Evolutionary conservation across 2,888 invertebrate genomes (phyloP).

Genomic region (Tribolium freemani): DNA sequence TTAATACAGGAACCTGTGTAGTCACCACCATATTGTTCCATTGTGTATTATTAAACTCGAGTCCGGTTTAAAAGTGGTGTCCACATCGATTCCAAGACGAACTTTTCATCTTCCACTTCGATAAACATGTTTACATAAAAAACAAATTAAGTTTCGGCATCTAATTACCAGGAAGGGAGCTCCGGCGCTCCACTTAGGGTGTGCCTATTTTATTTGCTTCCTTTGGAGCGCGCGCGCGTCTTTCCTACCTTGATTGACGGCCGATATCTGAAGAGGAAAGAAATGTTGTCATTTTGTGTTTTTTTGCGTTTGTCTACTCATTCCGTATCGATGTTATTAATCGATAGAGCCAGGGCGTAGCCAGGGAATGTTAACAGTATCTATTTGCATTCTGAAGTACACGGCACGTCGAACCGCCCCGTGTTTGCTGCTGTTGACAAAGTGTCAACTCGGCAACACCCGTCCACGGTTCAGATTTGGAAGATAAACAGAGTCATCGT

Average conservation of each 20-base stretch:
- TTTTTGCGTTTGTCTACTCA: slow-evolving; percentile 33
- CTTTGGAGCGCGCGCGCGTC: slow-evolving; percentile 15
- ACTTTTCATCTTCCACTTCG: slow-evolving; percentile 3
- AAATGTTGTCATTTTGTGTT: slow-evolving; percentile 35
- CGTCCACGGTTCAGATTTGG: slow-evolving; percentile 56
- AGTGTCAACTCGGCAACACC: slow-evolving; percentile 57
- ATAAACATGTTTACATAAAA: slow-evolving; percentile 36
- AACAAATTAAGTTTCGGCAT: slow-evolving; percentile 40
- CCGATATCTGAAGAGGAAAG: slow-evolving; percentile 42
- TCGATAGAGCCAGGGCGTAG: slow-evolving; percentile 60
- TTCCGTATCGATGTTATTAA: slow-evolving; percentile 55
- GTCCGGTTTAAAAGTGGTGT: slow-evolving; percentile 32
- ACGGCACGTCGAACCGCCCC: slow-evolving; percentile 57
- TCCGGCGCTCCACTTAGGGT: slow-evolving; percentile 24
- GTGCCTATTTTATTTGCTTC: slow-evolving; percentile 41
- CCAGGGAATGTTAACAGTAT: slow-evolving; percentile 60
- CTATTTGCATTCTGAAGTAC: slow-evolving; percentile 63
- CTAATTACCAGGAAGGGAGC: slow-evolving; percentile 35
- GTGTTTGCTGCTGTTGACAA: slow-evolving; percentile 62
- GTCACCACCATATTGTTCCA: slow-evolving; percentile 34
- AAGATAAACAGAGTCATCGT: slow-evolving; percentile 55
- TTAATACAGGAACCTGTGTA: slow-evolving; percentile 23
- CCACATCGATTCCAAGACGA: neutral
- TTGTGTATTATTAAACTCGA: slow-evolving; percentile 38
- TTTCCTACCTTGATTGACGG: slow-evolving; percentile 42